A percentile compares a stretch with the other conserved stretches of the same genome.
phyloP scores from a whole-genome alignment of 1,140 invertebrate species.

The Galendromus occidentalis region DNA sequence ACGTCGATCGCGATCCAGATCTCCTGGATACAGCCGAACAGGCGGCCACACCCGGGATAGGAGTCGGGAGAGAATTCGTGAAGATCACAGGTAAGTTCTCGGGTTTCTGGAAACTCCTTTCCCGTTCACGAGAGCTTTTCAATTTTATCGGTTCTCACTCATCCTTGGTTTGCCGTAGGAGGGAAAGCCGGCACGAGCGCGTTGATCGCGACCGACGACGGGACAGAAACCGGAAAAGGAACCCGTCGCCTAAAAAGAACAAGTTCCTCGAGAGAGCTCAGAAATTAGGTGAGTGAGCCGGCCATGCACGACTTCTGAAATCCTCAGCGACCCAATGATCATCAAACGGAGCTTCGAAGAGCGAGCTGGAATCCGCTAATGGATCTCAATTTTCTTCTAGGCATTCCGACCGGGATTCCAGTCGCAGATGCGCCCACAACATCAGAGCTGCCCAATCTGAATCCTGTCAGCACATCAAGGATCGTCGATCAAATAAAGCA shows the following conservation, averaged over 20 bases:
- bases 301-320: too few relatives aligned
- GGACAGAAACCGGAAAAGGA: neutral
- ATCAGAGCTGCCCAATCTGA: too few relatives aligned
- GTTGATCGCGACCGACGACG: neutral
- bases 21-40: neutral
- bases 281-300: neutral
- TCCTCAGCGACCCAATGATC: too few relatives aligned
- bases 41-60: neutral
- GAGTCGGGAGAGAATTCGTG: neutral
- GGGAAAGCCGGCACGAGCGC: neutral
- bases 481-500: conserved; percentile 2
- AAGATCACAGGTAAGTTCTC: neutral
- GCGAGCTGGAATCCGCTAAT: too few relatives aligned
- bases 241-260: neutral
- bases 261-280: conserved; percentile 4
- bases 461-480: neutral
- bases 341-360: too few relatives aligned
- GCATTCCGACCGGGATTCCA: too few relatives aligned
- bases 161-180: too few relatives aligned
- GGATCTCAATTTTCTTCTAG: too few relatives aligned
- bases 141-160: neutral
- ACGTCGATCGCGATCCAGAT: neutral
- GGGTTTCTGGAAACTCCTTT: neutral
- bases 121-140: neutral
- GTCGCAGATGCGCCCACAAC: too few relatives aligned